phyloP scores from a whole-genome alignment of 2,797 vertebrate species.

The Myioborus miniatus region DNA sequence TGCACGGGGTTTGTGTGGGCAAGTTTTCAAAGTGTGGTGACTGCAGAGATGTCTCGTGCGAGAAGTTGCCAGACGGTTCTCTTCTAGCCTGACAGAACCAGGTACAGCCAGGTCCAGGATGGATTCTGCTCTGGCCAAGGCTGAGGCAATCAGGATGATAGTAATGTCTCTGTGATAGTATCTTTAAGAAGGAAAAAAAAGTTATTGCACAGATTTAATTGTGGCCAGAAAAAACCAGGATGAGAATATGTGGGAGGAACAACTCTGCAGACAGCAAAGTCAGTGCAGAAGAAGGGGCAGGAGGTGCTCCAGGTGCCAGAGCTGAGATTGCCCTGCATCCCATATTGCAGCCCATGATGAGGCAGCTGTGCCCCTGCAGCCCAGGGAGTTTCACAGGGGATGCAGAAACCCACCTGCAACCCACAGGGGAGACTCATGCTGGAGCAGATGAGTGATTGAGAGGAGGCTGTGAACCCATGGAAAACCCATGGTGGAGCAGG shows the following conservation, averaged over 20 bases:
- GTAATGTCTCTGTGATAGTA: not conserved
- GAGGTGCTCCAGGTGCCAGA: not conserved
- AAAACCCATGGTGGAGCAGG: not conserved
- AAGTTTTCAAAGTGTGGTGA: not conserved
- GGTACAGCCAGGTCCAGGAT: not conserved
- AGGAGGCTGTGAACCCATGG: not conserved
- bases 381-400: not conserved
- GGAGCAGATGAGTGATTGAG: not conserved
- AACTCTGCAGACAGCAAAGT: not conserved
- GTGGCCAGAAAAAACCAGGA: not conserved
- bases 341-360: not conserved
- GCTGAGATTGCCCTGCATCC: not conserved
- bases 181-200: not conserved
- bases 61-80: not conserved
- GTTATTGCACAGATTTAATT: not conserved
- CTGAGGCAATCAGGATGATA: not conserved
- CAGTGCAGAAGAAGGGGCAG: not conserved
- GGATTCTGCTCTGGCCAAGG: not conserved
- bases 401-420: not conserved
- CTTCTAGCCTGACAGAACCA: not conserved
- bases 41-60: not conserved
- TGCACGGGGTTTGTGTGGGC: not conserved
- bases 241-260: not conserved
- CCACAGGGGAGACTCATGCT: not conserved
- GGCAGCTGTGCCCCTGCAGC: not conserved